Evolutionary conservation across 1,140 invertebrate genomes (phyloP).

Genomic region (Dendroctonus valens): DNA sequence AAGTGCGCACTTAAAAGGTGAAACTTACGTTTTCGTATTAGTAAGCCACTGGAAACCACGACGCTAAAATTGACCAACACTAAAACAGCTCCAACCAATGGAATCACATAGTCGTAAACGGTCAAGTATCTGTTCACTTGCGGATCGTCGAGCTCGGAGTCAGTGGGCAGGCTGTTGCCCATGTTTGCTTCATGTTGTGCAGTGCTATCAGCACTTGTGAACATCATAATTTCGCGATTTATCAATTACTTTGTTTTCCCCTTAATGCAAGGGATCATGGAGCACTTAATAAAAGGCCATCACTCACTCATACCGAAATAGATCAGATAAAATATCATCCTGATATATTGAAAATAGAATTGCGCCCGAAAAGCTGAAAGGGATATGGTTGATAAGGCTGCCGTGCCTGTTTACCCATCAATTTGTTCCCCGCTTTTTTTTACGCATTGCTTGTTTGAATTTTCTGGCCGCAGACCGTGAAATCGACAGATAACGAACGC

Average conservation of each 20-base stretch:
- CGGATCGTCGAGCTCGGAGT: conserved; percentile 11
- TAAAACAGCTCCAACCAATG: conserved; percentile 53
- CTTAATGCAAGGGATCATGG: conserved; percentile 9
- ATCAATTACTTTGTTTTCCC: conserved; percentile 8
- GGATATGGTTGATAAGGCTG: too few species aligned
- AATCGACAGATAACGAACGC: too few species aligned
- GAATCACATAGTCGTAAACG: conserved; percentile 47
- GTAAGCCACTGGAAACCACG: conserved; percentile 58
- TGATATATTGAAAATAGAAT: conserved; percentile 1
- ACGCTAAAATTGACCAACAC: conserved; percentile 57
- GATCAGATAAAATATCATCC: conserved; percentile 16
- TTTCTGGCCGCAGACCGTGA: too few species aligned
- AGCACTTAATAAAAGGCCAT: conserved; percentile 16
- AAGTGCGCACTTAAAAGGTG: neutral
- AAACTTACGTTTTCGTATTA: conserved; percentile 55
- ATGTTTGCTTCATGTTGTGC: conserved; percentile 10
- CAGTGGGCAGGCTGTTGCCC: conserved; percentile 14
- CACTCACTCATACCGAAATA: conserved; percentile 19
- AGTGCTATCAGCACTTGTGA: conserved; percentile 3
- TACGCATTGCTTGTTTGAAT: conserved; percentile 8
- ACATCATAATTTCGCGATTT: conserved; percentile 21
- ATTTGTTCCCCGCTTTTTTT: conserved; percentile 2
- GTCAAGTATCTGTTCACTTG: conserved; percentile 36
- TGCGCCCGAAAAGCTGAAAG: too few species aligned
- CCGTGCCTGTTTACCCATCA: neutral